A percentile compares a stretch with the other conserved stretches of the same genome.
phyloP scores from a whole-genome alignment of 2,113 vertebrate species.

The Gavialis gangeticus region DNA sequence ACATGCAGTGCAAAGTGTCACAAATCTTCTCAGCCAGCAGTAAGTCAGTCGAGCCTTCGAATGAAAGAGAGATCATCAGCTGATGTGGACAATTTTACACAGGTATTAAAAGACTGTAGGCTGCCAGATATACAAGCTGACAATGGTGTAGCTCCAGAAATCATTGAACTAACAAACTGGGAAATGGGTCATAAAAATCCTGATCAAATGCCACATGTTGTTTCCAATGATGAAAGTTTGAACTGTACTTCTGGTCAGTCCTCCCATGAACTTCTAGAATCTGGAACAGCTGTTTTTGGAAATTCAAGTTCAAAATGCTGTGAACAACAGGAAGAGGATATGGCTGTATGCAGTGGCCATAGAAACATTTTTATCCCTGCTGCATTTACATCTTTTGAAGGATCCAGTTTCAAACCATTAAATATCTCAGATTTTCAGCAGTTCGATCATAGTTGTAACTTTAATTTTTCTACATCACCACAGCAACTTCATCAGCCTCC shows the following conservation, averaged over 20 bases:
- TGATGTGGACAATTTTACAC: neutral
- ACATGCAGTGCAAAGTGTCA: slow-evolving; percentile 1
- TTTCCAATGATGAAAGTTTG: slow-evolving; percentile 15
- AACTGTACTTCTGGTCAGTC: neutral
- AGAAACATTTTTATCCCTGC: slow-evolving; percentile 46
- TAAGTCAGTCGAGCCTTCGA: slow-evolving; percentile 35
- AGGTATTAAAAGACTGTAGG: neutral
- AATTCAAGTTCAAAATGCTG: slow-evolving; percentile 24
- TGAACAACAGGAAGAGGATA: neutral
- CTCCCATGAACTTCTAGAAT: slow-evolving; percentile 17
- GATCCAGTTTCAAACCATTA: slow-evolving; percentile 47
- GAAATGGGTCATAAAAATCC: neutral
- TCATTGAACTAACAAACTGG: slow-evolving; percentile 9
- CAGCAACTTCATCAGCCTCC: slow-evolving; percentile 27
- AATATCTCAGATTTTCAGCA: slow-evolving; percentile 51
- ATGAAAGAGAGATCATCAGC: slow-evolving; percentile 2
- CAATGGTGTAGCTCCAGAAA: neutral
- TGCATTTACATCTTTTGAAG: slow-evolving; percentile 23
- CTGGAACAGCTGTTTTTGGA: slow-evolving; percentile 20
- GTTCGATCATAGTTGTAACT: slow-evolving; percentile 29
- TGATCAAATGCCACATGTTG: slow-evolving; percentile 30
- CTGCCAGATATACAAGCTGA: neutral
- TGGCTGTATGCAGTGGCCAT: slow-evolving; percentile 11
- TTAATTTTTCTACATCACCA: slow-evolving; percentile 35
- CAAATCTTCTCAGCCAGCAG: slow-evolving; percentile 18